Base-by-base conservation (phyloP, 1,140 invertebrate genomes). In the Temnothorax longispinosus region DNA sequence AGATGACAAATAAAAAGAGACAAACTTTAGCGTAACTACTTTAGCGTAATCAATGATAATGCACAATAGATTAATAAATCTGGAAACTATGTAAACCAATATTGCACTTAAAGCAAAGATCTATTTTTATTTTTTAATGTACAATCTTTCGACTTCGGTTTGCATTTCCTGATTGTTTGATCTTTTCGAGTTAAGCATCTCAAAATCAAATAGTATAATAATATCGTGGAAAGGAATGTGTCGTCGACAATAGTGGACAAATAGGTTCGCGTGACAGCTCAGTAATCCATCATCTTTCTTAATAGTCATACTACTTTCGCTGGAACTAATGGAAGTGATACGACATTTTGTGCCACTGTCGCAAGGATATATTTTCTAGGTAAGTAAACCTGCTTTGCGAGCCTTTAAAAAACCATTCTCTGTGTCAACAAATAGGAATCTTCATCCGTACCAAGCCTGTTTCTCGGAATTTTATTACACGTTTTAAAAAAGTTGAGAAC, bases 401-500 rank as follows among this genome's bases (percentile, higher is more conserved):
- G 13, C 1, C 11, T 38, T 71, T 78, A 50, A 64, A 60, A 44
- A 80, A 52, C 7, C 3, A 21, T 52, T 78, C 7, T 38, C n/a
- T 56, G 6, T 21, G n/a, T 81, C 52, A 32, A 71, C 15, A 69
- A 71, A 56, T 52, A 58, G 18, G 2, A 44, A 56, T 56, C 10
- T 15, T n/a, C 4, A 71, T 67, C 7, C 35, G 10, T 41, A 13
- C 35, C n/a, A 64, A 69, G 35, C 5, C 15, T 69, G 18, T 27
- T 65, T 54, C 13, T 8, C 50, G 21, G 21, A 32, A 71, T 71
- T 71, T 56, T 47, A 71, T 44, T 47, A 56, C 18, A 41, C 38
- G 21, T 15, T 69, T 81, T 71, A 15, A 71, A 81, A 81, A 81
- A 81, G 78, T 81, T 81, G 78, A 81, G 78, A 71, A 69, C 78